phyloP scores from a whole-genome alignment of 2,113 vertebrate genomes.

The Capreolus pygargus region DNA sequence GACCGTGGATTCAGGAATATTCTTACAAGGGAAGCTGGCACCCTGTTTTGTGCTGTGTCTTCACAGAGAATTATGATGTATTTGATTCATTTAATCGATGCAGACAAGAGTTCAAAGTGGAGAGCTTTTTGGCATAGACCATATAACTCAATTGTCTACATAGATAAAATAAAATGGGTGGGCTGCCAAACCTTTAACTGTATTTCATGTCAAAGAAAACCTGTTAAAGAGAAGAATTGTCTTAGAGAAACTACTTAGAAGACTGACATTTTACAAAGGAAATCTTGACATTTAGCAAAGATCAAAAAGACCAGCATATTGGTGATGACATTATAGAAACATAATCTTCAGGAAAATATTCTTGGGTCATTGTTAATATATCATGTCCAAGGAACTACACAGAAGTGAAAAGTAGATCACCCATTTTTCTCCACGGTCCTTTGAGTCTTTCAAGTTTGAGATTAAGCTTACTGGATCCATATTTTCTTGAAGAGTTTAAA shows the following conservation, averaged over 20 bases:
- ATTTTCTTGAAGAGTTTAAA: conserved; percentile 40
- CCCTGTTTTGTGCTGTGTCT: neutral
- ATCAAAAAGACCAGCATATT: neutral
- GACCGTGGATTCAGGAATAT: neutral
- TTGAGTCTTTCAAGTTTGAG: conserved; percentile 12
- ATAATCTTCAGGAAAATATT: neutral
- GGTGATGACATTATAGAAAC: neutral
- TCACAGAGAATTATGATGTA: neutral
- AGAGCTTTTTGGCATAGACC: neutral
- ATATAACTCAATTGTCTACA: neutral
- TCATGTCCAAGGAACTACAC: neutral
- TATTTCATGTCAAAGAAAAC: neutral
- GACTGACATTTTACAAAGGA: neutral
- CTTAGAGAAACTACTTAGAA: neutral
- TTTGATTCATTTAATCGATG: neutral
- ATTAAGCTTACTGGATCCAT: neutral
- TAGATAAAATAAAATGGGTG: neutral
- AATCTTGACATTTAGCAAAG: conserved; percentile 19
- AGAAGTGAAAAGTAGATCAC: neutral
- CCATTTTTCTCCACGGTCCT: neutral
- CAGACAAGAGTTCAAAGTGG: neutral
- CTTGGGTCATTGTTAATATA: neutral
- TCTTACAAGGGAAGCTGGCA: neutral
- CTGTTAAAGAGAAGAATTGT: neutral
- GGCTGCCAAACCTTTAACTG: neutral